Evolutionary conservation across 2,888 invertebrate genomes (phyloP), one percentile per base, ranked within the genome.

Genomic region (Plemyria rubiginata): DNA sequence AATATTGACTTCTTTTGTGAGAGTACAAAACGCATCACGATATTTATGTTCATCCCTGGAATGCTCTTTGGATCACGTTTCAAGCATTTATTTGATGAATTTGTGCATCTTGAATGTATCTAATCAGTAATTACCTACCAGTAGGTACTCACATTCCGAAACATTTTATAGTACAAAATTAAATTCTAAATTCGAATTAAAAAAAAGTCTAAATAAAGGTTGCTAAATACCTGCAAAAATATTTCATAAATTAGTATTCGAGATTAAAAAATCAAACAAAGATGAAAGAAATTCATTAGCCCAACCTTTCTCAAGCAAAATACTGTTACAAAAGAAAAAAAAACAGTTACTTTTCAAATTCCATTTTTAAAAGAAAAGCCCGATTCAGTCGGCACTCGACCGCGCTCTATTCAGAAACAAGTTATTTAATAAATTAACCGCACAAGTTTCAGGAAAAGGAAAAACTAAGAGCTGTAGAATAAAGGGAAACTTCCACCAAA

Each of bases 371-470:
- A 87, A 81, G 83, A 82, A 87, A 86, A 84, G 79, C 85, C 83
- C 82, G 81, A 85, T 90, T 88, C 89, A 88, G 84, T 81, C 77
- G 70, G 76, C 77, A 76, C 83, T 81, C 83, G 77, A 76, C 77
- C 78, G 22, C 75, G 76, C 78, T 84, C 88, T 86, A 89, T 91
- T 91, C 91, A 91, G 82, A 81, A 86, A 85, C 83, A 88, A 88
- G 90, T 91, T 91, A 90, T 90, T 90, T 88, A 90, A 90, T 90
- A 90, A 90, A 91, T 90, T 90, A 90, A 90, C 90, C 88, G 81
- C 88, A n/a, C n/a, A 89, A 88, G 86, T 88, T 85, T 77, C 76
- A 78, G 82, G 86, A 83, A 86, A 87, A 88, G 84, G 88, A 89
- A 88, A 85, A 89, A 87, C 88, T 89, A 87, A 89, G 86, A 82